Evolutionary conservation across 2,888 invertebrate genomes (phyloP).

Genomic region (Peribatodes rhomboidaria): DNA sequence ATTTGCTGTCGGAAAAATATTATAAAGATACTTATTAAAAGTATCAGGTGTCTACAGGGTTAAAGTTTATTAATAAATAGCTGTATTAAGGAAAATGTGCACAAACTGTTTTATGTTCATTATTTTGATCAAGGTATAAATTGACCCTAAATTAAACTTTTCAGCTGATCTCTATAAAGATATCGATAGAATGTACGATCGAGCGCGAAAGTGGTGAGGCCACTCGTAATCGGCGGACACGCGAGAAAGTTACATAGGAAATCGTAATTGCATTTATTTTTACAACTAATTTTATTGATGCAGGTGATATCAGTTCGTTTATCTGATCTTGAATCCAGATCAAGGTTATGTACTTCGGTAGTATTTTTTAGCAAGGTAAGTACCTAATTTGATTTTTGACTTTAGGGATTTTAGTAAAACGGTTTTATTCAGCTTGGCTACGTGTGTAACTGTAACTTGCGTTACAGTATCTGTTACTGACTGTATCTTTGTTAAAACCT

Average conservation of each 20-base stretch:
- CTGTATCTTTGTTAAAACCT: no score
- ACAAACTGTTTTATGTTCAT: not conserved
- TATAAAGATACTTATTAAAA: no score
- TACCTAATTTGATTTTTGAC: not conserved
- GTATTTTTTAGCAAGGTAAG: not conserved
- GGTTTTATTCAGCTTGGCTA: no score
- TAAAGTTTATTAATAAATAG: no score
- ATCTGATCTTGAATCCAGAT: constrained; percentile 1
- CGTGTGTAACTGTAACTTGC: no score
- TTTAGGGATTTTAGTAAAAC: not conserved
- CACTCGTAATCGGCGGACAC: constrained; percentile 35
- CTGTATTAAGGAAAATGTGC: no score
- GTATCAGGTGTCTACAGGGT: no score
- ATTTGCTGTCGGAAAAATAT: no score
- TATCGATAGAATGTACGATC: constrained; percentile 12
- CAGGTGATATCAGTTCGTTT: not conserved
- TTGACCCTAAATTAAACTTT: no score
- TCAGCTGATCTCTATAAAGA: not conserved
- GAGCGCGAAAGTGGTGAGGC: constrained; percentile 46
- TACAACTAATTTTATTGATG: constrained; percentile 6
- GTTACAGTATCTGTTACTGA: no score
- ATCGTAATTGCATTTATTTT: constrained; percentile 23
- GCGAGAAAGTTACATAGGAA: constrained; percentile 44
- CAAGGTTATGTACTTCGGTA: not conserved
- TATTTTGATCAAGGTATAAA: not conserved